A percentile compares a stretch with the other conserved stretches of the same genome.
phyloP scores from a whole-genome alignment of 2,888 invertebrate species.

The Chrysodeixis includens region DNA sequence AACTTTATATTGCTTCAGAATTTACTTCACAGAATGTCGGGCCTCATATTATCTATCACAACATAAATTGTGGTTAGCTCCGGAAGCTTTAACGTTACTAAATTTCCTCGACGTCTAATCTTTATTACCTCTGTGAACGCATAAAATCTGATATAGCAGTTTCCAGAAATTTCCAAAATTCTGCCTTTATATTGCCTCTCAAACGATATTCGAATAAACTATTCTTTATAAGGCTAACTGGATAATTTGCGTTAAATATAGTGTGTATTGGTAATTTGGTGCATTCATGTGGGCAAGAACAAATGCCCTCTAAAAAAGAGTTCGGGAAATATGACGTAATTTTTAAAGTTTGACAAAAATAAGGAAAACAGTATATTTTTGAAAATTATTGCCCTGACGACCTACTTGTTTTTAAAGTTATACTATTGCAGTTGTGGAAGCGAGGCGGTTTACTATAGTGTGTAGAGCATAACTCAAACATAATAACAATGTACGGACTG shows the following conservation, averaged over 20 bases:
- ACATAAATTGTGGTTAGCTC: slow-evolving; percentile 9
- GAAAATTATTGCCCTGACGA: too few species aligned
- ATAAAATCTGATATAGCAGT: slow-evolving; percentile 1
- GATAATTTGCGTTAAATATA: slow-evolving; percentile 44
- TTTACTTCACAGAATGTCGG: neutral
- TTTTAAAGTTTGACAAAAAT: neutral
- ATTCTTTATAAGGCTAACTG: slow-evolving; percentile 46
- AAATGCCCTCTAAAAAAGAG: slow-evolving; percentile 26
- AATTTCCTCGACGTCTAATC: slow-evolving; percentile 3
- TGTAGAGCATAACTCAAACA: too few species aligned
- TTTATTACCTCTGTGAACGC: neutral
- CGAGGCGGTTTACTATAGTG: too few species aligned
- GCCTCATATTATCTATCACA: slow-evolving; percentile 6
- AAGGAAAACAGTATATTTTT: too few species aligned
- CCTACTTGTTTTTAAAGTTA: too few species aligned
- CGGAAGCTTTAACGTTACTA: neutral
- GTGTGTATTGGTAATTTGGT: slow-evolving; percentile 10
- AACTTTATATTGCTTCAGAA: neutral
- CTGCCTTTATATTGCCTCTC: slow-evolving; percentile 10
- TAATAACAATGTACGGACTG: too few species aligned
- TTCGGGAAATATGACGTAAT: neutral
- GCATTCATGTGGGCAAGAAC: slow-evolving; percentile 23
- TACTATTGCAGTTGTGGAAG: too few species aligned
- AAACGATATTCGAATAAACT: slow-evolving; percentile 37
- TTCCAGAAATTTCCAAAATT: slow-evolving; percentile 12